A percentile compares a stretch with the other conserved stretches of the same genome.
Evolutionary conservation across 2,888 invertebrate species (phyloP).

Genomic region (Pharmacophagus antenor): DNA sequence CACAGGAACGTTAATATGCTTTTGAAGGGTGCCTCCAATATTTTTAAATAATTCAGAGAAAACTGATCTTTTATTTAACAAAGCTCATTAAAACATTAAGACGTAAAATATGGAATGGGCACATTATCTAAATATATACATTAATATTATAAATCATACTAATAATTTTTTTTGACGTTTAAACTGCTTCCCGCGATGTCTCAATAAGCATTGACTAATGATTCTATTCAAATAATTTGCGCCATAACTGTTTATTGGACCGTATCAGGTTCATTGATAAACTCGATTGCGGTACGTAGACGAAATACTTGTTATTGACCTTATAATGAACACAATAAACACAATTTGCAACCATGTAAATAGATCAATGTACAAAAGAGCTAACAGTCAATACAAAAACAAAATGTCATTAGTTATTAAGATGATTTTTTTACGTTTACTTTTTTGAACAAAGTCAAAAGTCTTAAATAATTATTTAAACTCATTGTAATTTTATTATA

Average conservation of each 20-base stretch:
- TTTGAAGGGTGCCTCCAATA: background rate
- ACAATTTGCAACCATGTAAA: slow-evolving; percentile 1
- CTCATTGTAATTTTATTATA: background rate
- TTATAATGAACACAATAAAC: slow-evolving; percentile 52
- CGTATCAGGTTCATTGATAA: slow-evolving; percentile 72
- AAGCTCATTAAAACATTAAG: no score
- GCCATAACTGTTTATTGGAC: slow-evolving; percentile 56
- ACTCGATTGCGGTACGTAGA: slow-evolving; percentile 52
- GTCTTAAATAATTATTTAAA: no score
- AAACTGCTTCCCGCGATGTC: slow-evolving; percentile 28
- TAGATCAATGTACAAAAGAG: slow-evolving; percentile 19
- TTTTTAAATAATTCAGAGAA: background rate
- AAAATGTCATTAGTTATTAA: background rate
- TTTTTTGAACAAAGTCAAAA: no score
- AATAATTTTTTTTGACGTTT: background rate
- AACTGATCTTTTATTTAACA: no score
- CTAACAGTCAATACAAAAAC: background rate
- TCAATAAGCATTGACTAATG: slow-evolving; percentile 37
- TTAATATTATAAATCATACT: no score
- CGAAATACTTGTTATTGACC: slow-evolving; percentile 44
- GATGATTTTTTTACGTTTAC: background rate
- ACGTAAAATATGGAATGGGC: no score
- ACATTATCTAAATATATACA: no score
- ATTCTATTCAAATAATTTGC: slow-evolving; percentile 45
- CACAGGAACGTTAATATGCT: background rate